A percentile compares a stretch with the other conserved stretches of the same genome.
Conservation (phyloP, 2,797 vertebrate species). For the Anabacerthia variegaticeps region DNA sequence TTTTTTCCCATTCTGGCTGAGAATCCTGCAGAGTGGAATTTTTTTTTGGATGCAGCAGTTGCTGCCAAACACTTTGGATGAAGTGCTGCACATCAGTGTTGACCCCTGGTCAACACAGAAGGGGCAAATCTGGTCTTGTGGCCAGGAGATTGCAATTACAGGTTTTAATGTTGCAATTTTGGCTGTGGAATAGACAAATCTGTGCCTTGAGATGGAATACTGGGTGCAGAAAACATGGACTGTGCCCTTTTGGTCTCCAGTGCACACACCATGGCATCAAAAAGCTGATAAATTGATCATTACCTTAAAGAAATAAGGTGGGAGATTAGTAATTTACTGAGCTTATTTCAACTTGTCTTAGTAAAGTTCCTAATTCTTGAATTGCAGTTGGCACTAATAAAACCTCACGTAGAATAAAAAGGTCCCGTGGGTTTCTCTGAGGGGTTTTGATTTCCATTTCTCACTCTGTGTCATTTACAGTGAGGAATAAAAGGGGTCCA, state of each 20-base stretch:
- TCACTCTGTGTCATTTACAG: rapidly evolving
- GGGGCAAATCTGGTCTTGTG: not conserved
- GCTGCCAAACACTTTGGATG: conserved; percentile 35
- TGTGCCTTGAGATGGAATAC: not conserved
- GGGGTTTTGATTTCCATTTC: not conserved
- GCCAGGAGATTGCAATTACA: not conserved
- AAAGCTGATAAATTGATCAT: not conserved
- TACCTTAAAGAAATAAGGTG: not conserved
- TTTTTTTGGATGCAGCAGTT: not conserved
- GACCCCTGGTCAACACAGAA: not conserved
- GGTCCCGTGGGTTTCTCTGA: rapidly evolving
- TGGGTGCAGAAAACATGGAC: not conserved
- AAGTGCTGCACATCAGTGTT: not conserved
- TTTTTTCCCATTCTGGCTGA: not conserved
- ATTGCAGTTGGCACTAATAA: rapidly evolving
- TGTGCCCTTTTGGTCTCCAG: not conserved
- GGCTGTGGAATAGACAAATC: not conserved
- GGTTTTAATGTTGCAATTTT: not conserved
- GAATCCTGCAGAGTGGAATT: not conserved
- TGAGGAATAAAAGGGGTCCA: not conserved
- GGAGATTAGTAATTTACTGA: too few relatives aligned
- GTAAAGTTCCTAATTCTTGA: not conserved
- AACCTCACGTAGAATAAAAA: rapidly evolving
- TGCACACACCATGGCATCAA: rapidly evolving
- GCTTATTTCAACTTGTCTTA: not conserved